Evolutionary conservation across 2,113 vertebrate species (phyloP).

Genomic region (Charina bottae): DNA sequence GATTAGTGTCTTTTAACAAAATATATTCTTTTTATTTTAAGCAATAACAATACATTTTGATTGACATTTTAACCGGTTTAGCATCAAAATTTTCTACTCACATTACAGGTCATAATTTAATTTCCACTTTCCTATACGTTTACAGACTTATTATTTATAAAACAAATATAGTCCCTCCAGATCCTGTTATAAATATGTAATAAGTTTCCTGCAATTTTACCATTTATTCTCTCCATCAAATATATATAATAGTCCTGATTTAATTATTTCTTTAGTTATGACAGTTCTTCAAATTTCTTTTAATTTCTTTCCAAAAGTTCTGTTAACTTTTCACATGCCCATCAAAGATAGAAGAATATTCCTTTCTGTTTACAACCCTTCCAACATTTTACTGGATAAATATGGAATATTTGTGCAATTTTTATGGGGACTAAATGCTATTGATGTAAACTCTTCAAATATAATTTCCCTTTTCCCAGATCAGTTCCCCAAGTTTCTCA

Average conservation of each 20-base stretch:
- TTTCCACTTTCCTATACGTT: background rate
- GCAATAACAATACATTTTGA: background rate
- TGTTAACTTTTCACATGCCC: background rate
- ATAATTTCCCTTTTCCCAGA: background rate
- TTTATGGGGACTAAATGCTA: background rate
- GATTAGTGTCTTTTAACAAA: background rate
- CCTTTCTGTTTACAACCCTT: background rate
- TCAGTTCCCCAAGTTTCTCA: background rate
- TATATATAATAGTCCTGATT: background rate
- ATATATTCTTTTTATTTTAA: background rate
- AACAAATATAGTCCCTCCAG: background rate
- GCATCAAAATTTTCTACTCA: background rate
- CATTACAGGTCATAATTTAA: background rate
- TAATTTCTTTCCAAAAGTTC: background rate
- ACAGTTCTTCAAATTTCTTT: background rate
- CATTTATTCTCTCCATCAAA: background rate
- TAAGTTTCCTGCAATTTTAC: background rate
- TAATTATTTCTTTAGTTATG: background rate
- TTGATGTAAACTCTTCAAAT: background rate
- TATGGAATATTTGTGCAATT: background rate
- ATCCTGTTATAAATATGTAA: background rate
- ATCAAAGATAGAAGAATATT: background rate
- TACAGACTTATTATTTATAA: background rate
- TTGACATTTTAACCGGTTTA: background rate
- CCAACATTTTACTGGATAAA: background rate